Percentiles rank a stretch among this genome's conserved stretches.
phyloP scores from a whole-genome alignment of 2,888 invertebrate genomes.

The Pseudoips prasinana region DNA sequence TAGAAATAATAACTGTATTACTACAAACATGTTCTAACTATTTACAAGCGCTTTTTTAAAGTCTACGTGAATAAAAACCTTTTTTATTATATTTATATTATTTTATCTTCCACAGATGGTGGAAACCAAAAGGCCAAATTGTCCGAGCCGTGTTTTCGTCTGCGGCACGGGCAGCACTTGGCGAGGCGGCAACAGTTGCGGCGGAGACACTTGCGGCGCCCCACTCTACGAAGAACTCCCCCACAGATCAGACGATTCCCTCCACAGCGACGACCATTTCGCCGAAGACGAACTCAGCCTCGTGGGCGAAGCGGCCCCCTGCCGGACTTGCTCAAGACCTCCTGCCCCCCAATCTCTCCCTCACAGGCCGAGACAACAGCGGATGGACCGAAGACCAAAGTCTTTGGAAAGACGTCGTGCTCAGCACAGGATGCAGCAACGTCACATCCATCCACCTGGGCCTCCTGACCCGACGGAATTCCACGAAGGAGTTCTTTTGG shows the following conservation, averaged over 20 bases:
- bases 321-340: conserved; percentile 76
- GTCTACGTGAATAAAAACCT: neutral
- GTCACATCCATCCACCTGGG: conserved; percentile 85
- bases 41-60: no score
- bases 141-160: conserved; percentile 84
- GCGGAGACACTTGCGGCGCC: conserved; percentile 79
- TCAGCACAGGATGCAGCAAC: conserved; percentile 66
- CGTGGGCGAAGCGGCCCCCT: conserved; percentile 73
- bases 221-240: conserved; percentile 92
- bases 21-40: no score
- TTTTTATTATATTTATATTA: conserved; percentile 2
- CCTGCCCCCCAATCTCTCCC: conserved; percentile 75
- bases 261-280: conserved; percentile 91
- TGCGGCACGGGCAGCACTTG: conserved; percentile 81
- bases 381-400: conserved; percentile 81
- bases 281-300: conserved; percentile 90
- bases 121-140: conserved; percentile 85
- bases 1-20: no score
- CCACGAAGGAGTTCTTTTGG: conserved; percentile 90
- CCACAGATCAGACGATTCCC: conserved; percentile 81
- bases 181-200: conserved; percentile 80
- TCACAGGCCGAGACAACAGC: conserved; percentile 82
- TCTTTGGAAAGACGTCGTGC: conserved; percentile 77
- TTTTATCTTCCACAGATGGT: conserved; percentile 83
- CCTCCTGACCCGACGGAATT: conserved; percentile 89